Base-by-base conservation (phyloP, 2,888 invertebrate genomes). In the Eupithecia insigniata region DNA sequence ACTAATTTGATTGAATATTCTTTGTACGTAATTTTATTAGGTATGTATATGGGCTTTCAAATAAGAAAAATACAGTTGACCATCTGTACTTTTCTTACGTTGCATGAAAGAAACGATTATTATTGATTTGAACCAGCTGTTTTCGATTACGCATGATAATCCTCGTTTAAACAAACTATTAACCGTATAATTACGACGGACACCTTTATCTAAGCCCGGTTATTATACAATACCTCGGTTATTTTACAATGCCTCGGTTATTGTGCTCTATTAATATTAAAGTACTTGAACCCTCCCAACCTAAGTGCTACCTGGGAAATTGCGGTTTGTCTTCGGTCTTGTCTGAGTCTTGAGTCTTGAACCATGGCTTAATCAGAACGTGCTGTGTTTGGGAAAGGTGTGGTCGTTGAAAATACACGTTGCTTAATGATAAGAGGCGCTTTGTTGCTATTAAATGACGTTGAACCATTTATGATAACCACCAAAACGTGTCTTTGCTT, bases 161-260 rank as follows among this genome's bases (percentile, higher is more conserved):
- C 69, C 66, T 67, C 71, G 67, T 70, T 74, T 75, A 65, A 74
- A 70, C 71, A 70, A 76, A 73, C 78, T 75, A 74, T 76, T 74
- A 78, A 66, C 66, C 64, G 68, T 34, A 68, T 76, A 74, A 77
- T 76, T 74, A 73, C 67, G 70, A 67, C 60, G 32, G 70, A 51
- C 72, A 69, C 72, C 75, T 72, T 69, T 75, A 73, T 77, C 75
- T 70, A 16, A 64, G 34, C 58, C 30, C n/a, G 32, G 72, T 65
- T 76, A 69, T 72, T 61, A 36, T 39, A 64, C 64, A 64, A 64
- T 22, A n/a, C 14, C 64, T 22, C 64, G 36, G 36, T 64, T 64
- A 64, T 64, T 64, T 51, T 64, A 64, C 64, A 64, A 64, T 22
- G 64, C 34, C 64, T 14, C 36, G 64, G 64, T 64, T 64, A 64